phyloP scores from a whole-genome alignment of 2,797 vertebrate species.

The Psittacula echo region DNA sequence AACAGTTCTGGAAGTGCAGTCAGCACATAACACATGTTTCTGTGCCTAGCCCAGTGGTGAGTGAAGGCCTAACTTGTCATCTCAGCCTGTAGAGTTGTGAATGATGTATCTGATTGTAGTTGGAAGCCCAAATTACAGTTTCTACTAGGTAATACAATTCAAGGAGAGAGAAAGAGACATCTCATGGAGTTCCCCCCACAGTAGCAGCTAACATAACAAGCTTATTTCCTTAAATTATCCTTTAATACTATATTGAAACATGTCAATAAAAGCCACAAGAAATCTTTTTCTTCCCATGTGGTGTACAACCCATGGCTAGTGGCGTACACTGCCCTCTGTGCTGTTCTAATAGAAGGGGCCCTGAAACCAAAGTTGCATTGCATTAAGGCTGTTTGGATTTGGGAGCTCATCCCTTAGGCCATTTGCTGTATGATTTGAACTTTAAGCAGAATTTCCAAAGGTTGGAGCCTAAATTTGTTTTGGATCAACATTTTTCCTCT shows the following conservation, averaged over 20 bases:
- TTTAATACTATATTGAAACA: neutral
- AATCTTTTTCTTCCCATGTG: neutral
- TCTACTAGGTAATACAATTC: neutral
- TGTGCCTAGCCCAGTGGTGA: neutral
- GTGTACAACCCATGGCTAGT: neutral
- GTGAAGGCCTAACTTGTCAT: neutral
- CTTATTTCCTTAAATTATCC: neutral
- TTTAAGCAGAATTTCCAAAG: neutral
- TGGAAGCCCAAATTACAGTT: neutral
- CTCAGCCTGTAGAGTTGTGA: neutral
- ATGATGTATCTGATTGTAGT: neutral
- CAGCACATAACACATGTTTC: neutral
- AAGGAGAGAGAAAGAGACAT: neutral
- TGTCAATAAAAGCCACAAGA: neutral
- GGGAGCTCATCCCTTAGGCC: neutral
- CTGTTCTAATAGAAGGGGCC: neutral
- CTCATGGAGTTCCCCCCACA: neutral
- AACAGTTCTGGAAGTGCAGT: neutral
- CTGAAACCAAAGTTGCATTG: neutral
- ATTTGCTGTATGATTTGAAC: neutral
- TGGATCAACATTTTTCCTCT: neutral
- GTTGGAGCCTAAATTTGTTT: neutral
- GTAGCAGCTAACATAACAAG: neutral
- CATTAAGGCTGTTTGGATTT: neutral
- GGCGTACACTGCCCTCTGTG: neutral